Evolutionary conservation across 2,888 invertebrate genomes (phyloP).

Genomic region (Colletes collaris): DNA sequence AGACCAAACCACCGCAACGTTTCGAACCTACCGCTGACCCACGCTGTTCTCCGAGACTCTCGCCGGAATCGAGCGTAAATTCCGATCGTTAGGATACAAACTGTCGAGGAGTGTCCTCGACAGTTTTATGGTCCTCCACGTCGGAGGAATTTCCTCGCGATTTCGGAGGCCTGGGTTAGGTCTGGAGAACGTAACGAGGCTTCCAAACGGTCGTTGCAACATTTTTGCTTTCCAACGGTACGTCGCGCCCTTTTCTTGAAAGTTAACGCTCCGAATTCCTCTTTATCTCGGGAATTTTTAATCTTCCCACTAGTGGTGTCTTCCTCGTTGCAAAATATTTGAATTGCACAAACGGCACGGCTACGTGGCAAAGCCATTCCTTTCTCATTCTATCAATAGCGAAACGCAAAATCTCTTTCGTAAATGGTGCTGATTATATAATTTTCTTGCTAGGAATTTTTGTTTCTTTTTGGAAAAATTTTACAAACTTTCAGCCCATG

Average conservation of each 20-base stretch:
- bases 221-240: conserved; percentile 50
- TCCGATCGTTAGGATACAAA: conserved; percentile 20
- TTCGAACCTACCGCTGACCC: conserved; percentile 6
- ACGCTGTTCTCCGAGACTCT: neutral
- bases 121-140: neutral
- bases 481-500: neutral
- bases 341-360: too few relatives aligned
- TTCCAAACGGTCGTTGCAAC: too few relatives aligned
- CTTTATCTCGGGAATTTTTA: neutral
- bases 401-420: neutral
- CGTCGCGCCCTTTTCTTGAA: neutral
- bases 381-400: too few relatives aligned
- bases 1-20: neutral
- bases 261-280: neutral
- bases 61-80: conserved; percentile 19
- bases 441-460: too few relatives aligned
- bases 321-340: neutral
- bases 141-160: conserved; percentile 3
- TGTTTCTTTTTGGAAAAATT: too few relatives aligned
- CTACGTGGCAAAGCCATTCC: too few relatives aligned
- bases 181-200: too few relatives aligned
- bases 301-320: neutral
- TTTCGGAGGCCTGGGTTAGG: neutral
- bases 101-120: too few relatives aligned
- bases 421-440: too few relatives aligned